These are phyloP conservation scores for Aeoliscus strigatus DNA, from an alignment of 2,797 vertebrate genomes.

Conservation along the genomic window DNA sequence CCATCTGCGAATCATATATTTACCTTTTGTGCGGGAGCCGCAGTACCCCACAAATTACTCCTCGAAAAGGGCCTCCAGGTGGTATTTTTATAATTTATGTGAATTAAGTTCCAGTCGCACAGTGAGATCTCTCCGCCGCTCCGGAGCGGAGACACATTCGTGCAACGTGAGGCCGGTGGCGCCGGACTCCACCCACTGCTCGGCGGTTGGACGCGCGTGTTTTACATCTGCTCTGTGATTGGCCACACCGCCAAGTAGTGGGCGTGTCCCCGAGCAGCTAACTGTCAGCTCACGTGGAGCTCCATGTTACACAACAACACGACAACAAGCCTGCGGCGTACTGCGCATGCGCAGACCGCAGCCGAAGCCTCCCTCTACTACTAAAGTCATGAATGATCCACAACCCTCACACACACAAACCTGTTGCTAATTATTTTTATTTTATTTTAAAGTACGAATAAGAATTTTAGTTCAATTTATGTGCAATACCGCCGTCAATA, in stretches of 20 bases:
- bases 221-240: slow-evolving; percentile 10
- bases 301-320: slow-evolving; percentile 66
- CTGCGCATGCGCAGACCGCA: not conserved
- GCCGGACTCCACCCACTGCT: slow-evolving; percentile 32
- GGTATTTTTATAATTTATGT: not conserved
- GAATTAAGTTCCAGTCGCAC: slow-evolving; percentile 20
- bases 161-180: slow-evolving; percentile 68
- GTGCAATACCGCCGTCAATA: too few species aligned
- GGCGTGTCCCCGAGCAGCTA: slow-evolving; percentile 9
- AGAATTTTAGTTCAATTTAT: too few species aligned
- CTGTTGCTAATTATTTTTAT: too few species aligned
- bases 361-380: not conserved
- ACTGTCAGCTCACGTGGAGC: slow-evolving; percentile 65
- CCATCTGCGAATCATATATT: slow-evolving; percentile 1
- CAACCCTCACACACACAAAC: too few species aligned
- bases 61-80: not conserved
- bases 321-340: slow-evolving; percentile 21
- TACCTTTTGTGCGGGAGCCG: slow-evolving; percentile 29
- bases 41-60: not conserved
- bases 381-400: slow-evolving; percentile 13
- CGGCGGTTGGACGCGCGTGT: slow-evolving; percentile 36
- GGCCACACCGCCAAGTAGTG: not conserved
- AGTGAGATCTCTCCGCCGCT: slow-evolving; percentile 18
- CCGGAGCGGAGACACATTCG: slow-evolving; percentile 55
- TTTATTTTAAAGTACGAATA: too few species aligned